Evolutionary conservation across 2,113 vertebrate genomes (phyloP).

Genomic region (Myiozetetes cayanensis): DNA sequence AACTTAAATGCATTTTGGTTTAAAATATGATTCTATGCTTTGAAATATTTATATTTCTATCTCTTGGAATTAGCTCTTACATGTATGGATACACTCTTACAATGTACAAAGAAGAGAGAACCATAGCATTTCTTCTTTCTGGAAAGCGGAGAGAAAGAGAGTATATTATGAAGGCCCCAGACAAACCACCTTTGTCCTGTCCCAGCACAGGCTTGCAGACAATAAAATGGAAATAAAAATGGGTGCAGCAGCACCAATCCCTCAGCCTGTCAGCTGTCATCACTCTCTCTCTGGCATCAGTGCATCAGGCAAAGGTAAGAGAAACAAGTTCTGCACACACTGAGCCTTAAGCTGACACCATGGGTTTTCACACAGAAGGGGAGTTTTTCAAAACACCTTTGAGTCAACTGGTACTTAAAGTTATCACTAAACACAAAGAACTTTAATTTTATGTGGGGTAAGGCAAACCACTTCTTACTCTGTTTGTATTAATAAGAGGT

Average conservation of each 20-base stretch:
- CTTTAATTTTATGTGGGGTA: neutral
- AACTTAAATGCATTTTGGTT: neutral
- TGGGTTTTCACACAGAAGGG: neutral
- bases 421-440: neutral
- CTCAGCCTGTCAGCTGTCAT: neutral
- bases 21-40: neutral
- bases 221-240: neutral
- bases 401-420: neutral
- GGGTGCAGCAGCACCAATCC: neutral
- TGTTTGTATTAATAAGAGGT: neutral
- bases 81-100: neutral
- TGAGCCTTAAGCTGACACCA: neutral
- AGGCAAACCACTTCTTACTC: neutral
- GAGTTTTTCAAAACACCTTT: neutral
- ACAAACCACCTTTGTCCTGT: neutral
- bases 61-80: neutral
- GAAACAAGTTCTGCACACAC: neutral
- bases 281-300: neutral
- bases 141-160: neutral
- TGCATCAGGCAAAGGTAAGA: neutral
- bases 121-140: neutral
- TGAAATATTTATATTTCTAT: neutral
- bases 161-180: neutral
- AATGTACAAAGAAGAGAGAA: neutral
- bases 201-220: neutral